Evolutionary conservation across 2,888 invertebrate genomes (phyloP).

Genomic region (Celastrina argiolus): DNA sequence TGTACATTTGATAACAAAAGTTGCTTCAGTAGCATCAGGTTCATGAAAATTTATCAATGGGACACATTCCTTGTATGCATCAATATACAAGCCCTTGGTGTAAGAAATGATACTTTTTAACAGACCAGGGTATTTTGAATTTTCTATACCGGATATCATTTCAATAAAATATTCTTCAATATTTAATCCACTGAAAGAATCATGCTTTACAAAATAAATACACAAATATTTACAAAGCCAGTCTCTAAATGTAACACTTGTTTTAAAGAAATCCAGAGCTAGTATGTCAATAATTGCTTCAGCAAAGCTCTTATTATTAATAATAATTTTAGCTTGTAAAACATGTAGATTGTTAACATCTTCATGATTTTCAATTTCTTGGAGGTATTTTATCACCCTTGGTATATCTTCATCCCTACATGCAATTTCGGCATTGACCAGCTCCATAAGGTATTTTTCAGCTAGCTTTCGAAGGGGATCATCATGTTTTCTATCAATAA

Average conservation of each 20-base stretch:
- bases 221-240: conserved; percentile 60
- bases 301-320: conserved; percentile 46
- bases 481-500: conserved; percentile 39
- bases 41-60: conserved; percentile 62
- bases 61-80: conserved; percentile 73
- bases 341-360: conserved; percentile 50
- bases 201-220: conserved; percentile 48
- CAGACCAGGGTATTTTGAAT: conserved; percentile 79
- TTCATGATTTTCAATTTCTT: conserved; percentile 42
- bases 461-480: conserved; percentile 41
- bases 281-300: conserved; percentile 51
- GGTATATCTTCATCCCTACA: conserved; percentile 47
- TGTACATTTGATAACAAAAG: conserved; percentile 60
- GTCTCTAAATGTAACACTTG: conserved; percentile 53
- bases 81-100: conserved; percentile 70
- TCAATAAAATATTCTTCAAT: conserved; percentile 71
- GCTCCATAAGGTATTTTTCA: conserved; percentile 48
- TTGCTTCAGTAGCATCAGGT: conserved; percentile 55
- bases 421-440: conserved; percentile 48
- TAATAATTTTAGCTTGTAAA: conserved; percentile 52
- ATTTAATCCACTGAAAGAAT: conserved; percentile 51
- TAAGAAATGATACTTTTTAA: conserved; percentile 78
- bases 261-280: conserved; percentile 45
- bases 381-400: conserved; percentile 42
- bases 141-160: conserved; percentile 75